A percentile compares a stretch with the other conserved stretches of the same genome.
These are phyloP conservation scores for Amphiduros pacificus DNA, from an alignment of 2,888 invertebrate genomes.

Conservation along the genomic window DNA sequence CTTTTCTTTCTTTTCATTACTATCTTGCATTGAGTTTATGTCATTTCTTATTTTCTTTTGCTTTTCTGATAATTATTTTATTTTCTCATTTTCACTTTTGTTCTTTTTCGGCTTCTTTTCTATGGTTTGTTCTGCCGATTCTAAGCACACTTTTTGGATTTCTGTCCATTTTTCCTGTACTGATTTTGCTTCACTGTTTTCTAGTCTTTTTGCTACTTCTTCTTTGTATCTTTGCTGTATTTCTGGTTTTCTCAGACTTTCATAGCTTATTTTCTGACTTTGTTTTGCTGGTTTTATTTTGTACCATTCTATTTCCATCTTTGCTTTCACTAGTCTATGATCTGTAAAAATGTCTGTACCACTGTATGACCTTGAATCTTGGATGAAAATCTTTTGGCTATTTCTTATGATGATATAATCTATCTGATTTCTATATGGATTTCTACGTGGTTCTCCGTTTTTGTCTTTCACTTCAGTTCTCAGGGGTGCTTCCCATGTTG, in stretches of 20 bases:
- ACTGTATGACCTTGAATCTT: too few relatives aligned
- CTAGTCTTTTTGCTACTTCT: not conserved
- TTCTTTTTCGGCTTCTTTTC: not conserved
- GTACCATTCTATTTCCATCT: not conserved
- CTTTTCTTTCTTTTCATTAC: not conserved
- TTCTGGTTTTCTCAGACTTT: not conserved
- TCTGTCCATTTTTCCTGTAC: conserved; percentile 6
- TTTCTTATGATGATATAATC: too few relatives aligned
- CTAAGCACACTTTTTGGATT: not conserved
- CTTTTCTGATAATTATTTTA: conserved; percentile 1
- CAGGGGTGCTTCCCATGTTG: conserved; percentile 3
- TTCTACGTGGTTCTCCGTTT: conserved; percentile 9
- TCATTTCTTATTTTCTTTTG: conserved; percentile 1
- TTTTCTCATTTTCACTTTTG: not conserved
- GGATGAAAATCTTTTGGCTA: too few relatives aligned
- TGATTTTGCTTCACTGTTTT: not conserved
- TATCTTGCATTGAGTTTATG: not conserved
- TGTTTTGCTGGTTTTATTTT: not conserved
- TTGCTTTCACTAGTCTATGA: too few relatives aligned
- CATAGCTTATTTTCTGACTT: not conserved
- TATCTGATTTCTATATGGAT: conserved; percentile 10
- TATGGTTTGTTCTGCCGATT: not conserved
- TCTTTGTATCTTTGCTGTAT: not conserved
- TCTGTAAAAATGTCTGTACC: too few relatives aligned
- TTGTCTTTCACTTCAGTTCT: not conserved